Percentiles rank a stretch among this genome's conserved stretches.
phyloP scores from a whole-genome alignment of 2,888 invertebrate genomes.

The Agriopis leucophaearia region DNA sequence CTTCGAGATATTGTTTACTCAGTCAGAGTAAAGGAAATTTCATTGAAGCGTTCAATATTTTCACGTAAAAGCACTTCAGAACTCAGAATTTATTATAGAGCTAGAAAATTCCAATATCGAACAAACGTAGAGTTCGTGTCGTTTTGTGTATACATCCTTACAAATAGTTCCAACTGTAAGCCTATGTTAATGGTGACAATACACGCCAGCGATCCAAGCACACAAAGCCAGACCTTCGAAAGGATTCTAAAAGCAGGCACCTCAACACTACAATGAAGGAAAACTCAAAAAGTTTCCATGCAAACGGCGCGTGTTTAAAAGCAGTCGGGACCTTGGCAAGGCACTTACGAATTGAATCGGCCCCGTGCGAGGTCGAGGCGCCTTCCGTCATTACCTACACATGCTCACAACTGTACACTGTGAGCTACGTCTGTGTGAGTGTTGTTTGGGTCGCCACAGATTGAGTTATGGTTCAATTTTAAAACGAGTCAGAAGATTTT shows the following conservation, averaged over 20 bases:
- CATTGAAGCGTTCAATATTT: not conserved
- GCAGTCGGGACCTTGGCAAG: constrained; percentile 67
- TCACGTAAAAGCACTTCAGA: not conserved
- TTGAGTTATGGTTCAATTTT: constrained; percentile 35
- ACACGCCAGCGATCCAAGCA: constrained; percentile 20
- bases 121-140: not conserved
- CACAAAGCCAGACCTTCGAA: constrained; percentile 23
- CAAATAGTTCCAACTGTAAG: constrained; percentile 4
- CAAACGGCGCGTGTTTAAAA: constrained; percentile 55
- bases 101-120: not conserved
- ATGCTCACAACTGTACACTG: constrained; percentile 34
- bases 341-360: constrained; percentile 73
- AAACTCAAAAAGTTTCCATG: constrained; percentile 64
- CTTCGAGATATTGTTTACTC: constrained; percentile 14
- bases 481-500: constrained; percentile 20
- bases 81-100: not conserved
- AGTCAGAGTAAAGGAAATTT: not conserved
- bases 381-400: constrained; percentile 58
- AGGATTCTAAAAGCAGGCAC: constrained; percentile 32
- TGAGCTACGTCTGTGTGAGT: constrained; percentile 23
- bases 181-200: constrained; percentile 15
- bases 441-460: constrained; percentile 39
- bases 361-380: constrained; percentile 65
- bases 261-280: constrained; percentile 51
- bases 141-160: not conserved